Evolutionary conservation across 2,797 vertebrate genomes (phyloP), one percentile per base, ranked within the genome.

Genomic region (Pteronotus mesoamericanus): DNA sequence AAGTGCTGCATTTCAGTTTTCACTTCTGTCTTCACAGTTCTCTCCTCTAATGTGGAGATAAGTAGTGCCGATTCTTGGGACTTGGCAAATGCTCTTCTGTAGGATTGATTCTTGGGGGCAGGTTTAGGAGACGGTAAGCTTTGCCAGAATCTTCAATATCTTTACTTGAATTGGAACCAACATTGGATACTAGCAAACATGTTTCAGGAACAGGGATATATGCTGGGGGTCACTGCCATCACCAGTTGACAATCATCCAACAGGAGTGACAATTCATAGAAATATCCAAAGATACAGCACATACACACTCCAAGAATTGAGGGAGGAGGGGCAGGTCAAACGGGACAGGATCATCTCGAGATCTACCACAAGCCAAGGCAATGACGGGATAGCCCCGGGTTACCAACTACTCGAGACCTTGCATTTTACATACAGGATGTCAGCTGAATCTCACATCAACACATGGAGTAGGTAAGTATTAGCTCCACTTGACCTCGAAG

Each of bases 121-220:
- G n/a, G 19, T 51, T 85, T 53, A 59, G 8, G 26, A 78, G 42
- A 16, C 29, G 59, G 32, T 72, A 80, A 89, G 11, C 8, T 64
- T 91, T 44, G 9, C 34, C 34, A 79, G 74, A 89, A 71, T 87
- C 66, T 77, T 90, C n/a, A 78, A 19, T 77, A n/a, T 22, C 55
- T 89, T 74, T 78, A 44, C 32, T 90, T 92, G 46, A 16, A 64
- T 61, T 24, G 16, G 34, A 88, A 18, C 18, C 71, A 48, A 64
- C 3, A 51, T 2, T 96, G 39, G 37, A 53, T 44, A 92, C 84
- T 42, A 46, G 72, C 39, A 82, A 69, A 89, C 72, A 34, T 1
- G 2, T 22, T 85, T 12, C 8, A 34, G 57, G 39, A 75, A 64
- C 48, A 84, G 55, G 55, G n/a, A 34, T 32, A 48, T 11, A 42